A percentile compares a stretch with the other conserved stretches of the same genome.
Evolutionary conservation across 2,113 vertebrate genomes (phyloP).

Genomic region (Dicaeum eximium): DNA sequence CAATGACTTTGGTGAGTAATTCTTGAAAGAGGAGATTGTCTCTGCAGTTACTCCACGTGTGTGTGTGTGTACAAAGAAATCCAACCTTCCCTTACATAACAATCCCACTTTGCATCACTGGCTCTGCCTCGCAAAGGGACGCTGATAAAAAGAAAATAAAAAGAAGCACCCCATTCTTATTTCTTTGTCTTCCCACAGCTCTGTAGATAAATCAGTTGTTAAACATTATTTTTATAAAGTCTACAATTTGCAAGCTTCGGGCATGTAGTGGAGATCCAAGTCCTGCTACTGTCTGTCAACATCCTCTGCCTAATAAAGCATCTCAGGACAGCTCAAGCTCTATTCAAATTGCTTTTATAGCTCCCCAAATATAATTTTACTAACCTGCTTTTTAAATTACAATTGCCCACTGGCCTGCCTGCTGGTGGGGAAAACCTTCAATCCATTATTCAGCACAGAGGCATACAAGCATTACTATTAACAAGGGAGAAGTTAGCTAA

Average conservation of each 20-base stretch:
- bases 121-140: background rate
- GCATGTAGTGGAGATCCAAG: background rate
- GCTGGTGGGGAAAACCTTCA: background rate
- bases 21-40: background rate
- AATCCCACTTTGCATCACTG: background rate
- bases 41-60: background rate
- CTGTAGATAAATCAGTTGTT: background rate
- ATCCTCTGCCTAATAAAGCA: background rate
- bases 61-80: background rate
- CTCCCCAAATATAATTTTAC: background rate
- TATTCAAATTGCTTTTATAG: background rate
- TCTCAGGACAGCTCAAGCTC: background rate
- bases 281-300: background rate
- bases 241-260: background rate
- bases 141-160: background rate
- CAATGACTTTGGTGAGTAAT: background rate
- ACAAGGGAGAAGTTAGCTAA: constrained; percentile 30
- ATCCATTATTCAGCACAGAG: background rate
- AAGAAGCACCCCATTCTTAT: background rate
- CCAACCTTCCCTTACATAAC: background rate
- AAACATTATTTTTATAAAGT: background rate
- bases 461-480: background rate
- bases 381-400: background rate
- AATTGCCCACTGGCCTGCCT: background rate
- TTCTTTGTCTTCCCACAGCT: background rate